phyloP scores from a whole-genome alignment of 92 coral and sea anemone genomes.

The Siderastrea radians region DNA sequence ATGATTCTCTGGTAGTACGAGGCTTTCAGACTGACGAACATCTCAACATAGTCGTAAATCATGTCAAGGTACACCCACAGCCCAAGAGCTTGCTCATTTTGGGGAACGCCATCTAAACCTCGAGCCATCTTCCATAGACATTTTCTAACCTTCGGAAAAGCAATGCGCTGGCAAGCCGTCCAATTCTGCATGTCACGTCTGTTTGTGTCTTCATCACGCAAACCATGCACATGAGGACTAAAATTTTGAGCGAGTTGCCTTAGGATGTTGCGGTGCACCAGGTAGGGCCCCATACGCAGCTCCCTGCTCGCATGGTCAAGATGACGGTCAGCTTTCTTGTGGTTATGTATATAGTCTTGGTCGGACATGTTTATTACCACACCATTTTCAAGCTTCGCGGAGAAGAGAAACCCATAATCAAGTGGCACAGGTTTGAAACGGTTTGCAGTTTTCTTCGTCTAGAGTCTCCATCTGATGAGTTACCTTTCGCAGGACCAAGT shows the following conservation, averaged over 20 bases:
- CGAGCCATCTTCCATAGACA: background rate
- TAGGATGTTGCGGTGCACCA: background rate
- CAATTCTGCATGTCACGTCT: background rate
- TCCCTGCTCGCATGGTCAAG: background rate
- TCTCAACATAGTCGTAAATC: slow-evolving; percentile 15
- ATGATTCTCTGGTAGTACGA: slow-evolving; percentile 12
- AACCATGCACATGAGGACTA: background rate
- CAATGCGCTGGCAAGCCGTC: slow-evolving; percentile 9
- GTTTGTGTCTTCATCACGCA: background rate
- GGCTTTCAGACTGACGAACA: slow-evolving; percentile 35
- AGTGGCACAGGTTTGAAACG: background rate
- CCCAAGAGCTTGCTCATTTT: slow-evolving; percentile 23
- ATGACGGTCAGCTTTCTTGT: too few relatives aligned
- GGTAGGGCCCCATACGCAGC: background rate
- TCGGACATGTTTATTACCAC: background rate
- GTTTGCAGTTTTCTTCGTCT: background rate
- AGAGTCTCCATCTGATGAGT: background rate
- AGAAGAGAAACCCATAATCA: background rate
- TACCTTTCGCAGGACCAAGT: background rate
- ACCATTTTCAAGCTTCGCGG: background rate
- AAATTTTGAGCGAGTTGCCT: background rate
- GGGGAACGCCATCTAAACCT: slow-evolving; percentile 8
- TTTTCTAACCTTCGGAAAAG: slow-evolving; percentile 1
- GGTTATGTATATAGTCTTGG: too few relatives aligned
- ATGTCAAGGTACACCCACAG: slow-evolving; percentile 29